Conservation (phyloP, 2,888 invertebrate species). For the Heliconius aoede region DNA sequence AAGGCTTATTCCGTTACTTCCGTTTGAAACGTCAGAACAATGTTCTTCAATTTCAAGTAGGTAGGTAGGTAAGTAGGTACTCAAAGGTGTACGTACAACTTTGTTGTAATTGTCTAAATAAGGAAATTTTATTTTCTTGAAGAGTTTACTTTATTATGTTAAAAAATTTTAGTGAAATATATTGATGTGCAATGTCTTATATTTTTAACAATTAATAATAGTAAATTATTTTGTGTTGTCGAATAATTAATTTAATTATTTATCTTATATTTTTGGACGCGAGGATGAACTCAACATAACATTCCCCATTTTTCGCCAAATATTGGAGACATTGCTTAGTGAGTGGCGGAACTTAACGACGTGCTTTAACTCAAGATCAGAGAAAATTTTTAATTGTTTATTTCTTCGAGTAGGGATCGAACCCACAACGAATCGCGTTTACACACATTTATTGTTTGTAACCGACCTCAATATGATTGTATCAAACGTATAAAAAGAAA, state of each 20-base stretch:
- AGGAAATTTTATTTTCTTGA: neutral
- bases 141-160: too few species aligned
- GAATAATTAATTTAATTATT: too few species aligned
- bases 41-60: constrained; percentile 1
- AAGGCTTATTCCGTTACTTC: constrained; percentile 7
- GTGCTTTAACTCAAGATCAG: neutral
- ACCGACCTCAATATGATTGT: neutral
- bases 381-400: neutral
- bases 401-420: neutral
- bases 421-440: neutral
- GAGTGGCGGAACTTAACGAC: neutral
- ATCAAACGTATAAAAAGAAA: neutral
- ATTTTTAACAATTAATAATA: too few species aligned
- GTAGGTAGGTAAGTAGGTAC: too few species aligned
- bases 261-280: too few species aligned
- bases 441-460: neutral
- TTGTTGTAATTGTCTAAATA: neutral
- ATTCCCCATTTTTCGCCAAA: neutral
- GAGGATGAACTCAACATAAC: too few species aligned
- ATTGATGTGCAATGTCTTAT: too few species aligned
- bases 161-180: too few species aligned
- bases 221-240: too few species aligned
- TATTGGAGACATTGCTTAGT: rapidly evolving
- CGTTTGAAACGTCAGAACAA: constrained; percentile 21
- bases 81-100: neutral